Conservation (phyloP, 2,888 invertebrate species). For the Fabriciana adippe region DNA sequence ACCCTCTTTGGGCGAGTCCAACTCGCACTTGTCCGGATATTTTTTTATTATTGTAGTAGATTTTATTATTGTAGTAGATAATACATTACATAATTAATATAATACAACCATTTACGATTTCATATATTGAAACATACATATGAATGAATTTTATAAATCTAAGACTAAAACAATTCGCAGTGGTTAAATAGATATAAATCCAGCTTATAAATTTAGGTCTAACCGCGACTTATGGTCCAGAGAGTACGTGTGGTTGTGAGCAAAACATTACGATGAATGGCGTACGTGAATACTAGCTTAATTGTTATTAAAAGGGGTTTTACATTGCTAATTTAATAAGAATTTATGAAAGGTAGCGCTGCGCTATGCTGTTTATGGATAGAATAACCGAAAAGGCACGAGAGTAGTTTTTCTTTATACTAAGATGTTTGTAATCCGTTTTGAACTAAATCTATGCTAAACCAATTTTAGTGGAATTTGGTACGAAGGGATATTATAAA, state of each 20-base stretch:
- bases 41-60: too few species aligned
- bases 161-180: conserved; percentile 19
- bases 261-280: conserved; percentile 21
- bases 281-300: conserved; percentile 18
- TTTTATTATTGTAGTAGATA: too few species aligned
- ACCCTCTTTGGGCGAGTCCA: too few species aligned
- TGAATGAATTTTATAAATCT: conserved; percentile 2
- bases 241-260: conserved; percentile 24
- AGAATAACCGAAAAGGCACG: not conserved
- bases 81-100: not conserved
- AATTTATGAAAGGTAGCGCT: conserved; percentile 6
- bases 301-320: conserved; percentile 18
- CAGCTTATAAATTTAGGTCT: conserved; percentile 26
- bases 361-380: not conserved
- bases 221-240: conserved; percentile 27
- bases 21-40: too few species aligned
- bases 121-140: not conserved
- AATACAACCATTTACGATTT: too few species aligned
- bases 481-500: too few species aligned
- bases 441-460: too few species aligned
- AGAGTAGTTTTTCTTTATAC: not conserved
- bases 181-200: conserved; percentile 28
- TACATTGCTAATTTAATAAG: conserved; percentile 15
- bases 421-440: too few species aligned
- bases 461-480: too few species aligned